These are phyloP conservation scores for Chelmon rostratus DNA, from an alignment of 2,797 vertebrate genomes.

Conservation along the genomic window DNA sequence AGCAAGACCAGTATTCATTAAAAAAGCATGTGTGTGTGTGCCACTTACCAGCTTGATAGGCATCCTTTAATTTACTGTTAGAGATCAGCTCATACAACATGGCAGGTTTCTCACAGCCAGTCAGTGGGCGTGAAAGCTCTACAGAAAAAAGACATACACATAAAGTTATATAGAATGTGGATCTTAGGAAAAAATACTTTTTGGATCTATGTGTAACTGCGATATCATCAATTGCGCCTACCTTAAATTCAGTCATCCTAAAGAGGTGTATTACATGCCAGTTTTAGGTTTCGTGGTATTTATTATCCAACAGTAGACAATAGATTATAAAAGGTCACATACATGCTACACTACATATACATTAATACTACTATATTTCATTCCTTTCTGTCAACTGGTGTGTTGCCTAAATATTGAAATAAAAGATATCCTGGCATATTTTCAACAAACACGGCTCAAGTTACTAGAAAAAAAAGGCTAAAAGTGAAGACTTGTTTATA, in stretches of 20 bases:
- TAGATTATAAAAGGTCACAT: not conserved
- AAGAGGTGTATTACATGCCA: not conserved
- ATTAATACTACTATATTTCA: no score
- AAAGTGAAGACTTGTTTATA: not conserved
- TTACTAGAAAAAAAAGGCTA: not conserved
- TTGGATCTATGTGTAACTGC: not conserved
- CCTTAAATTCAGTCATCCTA: not conserved
- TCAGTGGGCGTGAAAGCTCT: constrained; percentile 62
- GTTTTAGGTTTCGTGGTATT: not conserved
- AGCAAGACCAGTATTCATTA: not conserved
- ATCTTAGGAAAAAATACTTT: not conserved
- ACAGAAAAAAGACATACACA: not conserved
- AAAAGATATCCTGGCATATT: not conserved
- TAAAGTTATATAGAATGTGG: not conserved
- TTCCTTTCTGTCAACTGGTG: no score
- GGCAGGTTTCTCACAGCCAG: constrained; percentile 82
- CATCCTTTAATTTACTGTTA: constrained; percentile 80
- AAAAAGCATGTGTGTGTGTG: not conserved
- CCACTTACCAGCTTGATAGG: constrained; percentile 84
- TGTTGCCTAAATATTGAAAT: not conserved
- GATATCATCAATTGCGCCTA: not conserved
- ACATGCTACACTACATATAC: no score
- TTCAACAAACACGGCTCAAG: not conserved
- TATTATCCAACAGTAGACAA: not conserved
- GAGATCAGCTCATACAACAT: constrained; percentile 86